Evolutionary conservation across 2,888 invertebrate genomes (phyloP).

Genomic region (Geophilus truncorum): DNA sequence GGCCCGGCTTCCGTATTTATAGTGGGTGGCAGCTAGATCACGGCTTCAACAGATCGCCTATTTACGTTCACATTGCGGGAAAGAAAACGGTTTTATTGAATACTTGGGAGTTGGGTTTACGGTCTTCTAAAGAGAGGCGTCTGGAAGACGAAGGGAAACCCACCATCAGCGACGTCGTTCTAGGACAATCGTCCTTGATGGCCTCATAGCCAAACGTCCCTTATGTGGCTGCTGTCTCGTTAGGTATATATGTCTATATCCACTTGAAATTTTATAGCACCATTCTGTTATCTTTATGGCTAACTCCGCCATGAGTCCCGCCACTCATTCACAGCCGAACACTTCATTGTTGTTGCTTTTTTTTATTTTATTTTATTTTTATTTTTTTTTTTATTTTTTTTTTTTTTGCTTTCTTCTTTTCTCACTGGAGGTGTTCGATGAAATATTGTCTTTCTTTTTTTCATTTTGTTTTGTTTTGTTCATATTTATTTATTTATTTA

Average conservation of each 20-base stretch:
- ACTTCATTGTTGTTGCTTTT: constrained; percentile 33
- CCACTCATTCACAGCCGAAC: constrained; percentile 31
- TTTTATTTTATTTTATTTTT: not conserved
- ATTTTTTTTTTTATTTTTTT: not conserved
- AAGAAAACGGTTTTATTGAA: constrained; percentile 23
- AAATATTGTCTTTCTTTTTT: not conserved
- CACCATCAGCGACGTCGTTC: constrained; percentile 24
- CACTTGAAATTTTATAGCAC: constrained; percentile 33
- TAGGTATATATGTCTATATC: constrained; percentile 33
- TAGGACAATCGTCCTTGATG: constrained; percentile 25
- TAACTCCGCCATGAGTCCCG: constrained; percentile 31
- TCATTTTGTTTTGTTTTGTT: not conserved
- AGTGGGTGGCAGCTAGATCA: constrained; percentile 25
- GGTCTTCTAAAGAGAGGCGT: constrained; percentile 27
- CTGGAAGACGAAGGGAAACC: constrained; percentile 25
- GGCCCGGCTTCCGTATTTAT: constrained; percentile 18
- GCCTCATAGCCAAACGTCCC: constrained; percentile 27
- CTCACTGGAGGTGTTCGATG: not conserved
- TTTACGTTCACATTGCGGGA: constrained; percentile 21
- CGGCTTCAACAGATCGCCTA: constrained; percentile 27
- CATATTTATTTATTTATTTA: not conserved
- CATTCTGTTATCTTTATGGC: constrained; percentile 34
- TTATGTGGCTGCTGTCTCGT: constrained; percentile 30
- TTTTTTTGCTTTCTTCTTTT: not conserved
- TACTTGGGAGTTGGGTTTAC: constrained; percentile 27